Percentiles rank a stretch among this genome's conserved stretches.
Evolutionary conservation across 2,797 vertebrate genomes (phyloP).

Genomic region (Vireo griseus): DNA sequence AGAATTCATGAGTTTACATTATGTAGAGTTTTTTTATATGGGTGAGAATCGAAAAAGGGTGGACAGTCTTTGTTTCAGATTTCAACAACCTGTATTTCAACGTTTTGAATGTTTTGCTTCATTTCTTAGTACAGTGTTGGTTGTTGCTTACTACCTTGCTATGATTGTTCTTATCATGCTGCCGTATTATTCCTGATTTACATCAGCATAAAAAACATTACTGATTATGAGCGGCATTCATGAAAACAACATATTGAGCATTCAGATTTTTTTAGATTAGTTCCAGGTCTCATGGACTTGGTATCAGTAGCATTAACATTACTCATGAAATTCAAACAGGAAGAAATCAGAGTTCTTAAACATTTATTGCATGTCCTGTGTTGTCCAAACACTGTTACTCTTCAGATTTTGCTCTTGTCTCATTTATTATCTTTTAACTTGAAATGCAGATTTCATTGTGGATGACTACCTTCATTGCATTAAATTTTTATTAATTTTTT

Average conservation of each 20-base stretch:
- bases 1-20: neutral
- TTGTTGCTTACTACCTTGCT: neutral
- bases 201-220: neutral
- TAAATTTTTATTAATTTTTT: neutral
- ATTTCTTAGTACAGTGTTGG: neutral
- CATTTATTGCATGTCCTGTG: neutral
- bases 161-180: rapidly evolving
- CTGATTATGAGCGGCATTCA: neutral
- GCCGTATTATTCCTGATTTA: neutral
- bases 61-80: neutral
- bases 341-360: neutral
- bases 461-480: neutral
- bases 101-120: neutral
- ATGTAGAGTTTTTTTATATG: neutral
- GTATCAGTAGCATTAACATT: neutral
- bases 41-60: neutral
- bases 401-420: neutral
- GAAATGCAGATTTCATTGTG: neutral
- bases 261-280: neutral
- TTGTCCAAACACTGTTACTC: neutral
- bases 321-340: neutral
- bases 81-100: neutral
- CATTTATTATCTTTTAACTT: neutral
- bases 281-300: neutral
- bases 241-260: neutral